Percentiles rank a stretch among this genome's conserved stretches.
These are phyloP conservation scores for Philopedon plagiatum DNA, from an alignment of 2,888 invertebrate species.

Conservation along the genomic window DNA sequence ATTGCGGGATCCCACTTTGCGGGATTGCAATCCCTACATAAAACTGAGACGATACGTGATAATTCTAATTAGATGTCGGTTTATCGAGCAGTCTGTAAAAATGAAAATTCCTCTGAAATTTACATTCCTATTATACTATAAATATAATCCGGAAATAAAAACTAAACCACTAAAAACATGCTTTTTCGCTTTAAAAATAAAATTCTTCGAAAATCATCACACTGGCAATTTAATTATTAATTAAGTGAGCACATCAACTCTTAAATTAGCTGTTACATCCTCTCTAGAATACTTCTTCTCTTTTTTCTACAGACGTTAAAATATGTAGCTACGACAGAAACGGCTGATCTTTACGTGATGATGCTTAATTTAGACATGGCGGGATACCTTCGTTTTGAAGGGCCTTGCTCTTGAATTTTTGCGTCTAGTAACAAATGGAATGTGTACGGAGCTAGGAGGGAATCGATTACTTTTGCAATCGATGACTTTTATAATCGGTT, in stretches of 20 bases:
- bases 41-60: too few relatives aligned
- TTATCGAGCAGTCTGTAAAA: too few relatives aligned
- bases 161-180: background rate
- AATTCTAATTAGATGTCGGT: too few relatives aligned
- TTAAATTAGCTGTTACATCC: conserved; percentile 33
- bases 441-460: too few relatives aligned
- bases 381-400: background rate
- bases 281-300: conserved; percentile 2
- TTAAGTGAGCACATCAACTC: conserved; percentile 13
- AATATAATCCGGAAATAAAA: conserved; percentile 7
- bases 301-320: conserved; percentile 13
- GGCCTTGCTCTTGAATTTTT: background rate
- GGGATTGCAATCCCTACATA: too few relatives aligned
- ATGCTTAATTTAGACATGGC: background rate
- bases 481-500: too few relatives aligned
- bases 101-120: too few relatives aligned
- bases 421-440: background rate
- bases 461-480: too few relatives aligned
- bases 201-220: conserved; percentile 18
- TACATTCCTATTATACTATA: background rate
- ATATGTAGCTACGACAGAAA: conserved; percentile 14
- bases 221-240: conserved; percentile 30
- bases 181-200: conserved; percentile 12
- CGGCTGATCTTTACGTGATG: background rate
- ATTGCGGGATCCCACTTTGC: too few relatives aligned